These are phyloP conservation scores for Monodelphis domestica DNA, from an alignment of 2,797 vertebrate species.

Conservation along the genomic window DNA sequence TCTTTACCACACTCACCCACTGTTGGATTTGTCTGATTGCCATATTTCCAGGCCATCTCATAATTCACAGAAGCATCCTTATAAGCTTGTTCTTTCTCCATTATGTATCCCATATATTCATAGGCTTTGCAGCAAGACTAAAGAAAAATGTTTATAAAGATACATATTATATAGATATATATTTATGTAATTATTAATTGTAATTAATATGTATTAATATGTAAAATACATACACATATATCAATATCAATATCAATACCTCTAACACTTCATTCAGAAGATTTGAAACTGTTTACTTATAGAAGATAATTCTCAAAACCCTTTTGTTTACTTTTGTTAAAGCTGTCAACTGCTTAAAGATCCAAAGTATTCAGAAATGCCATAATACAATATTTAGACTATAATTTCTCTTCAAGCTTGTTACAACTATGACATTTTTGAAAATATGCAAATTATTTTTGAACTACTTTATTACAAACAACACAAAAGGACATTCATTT, in stretches of 20 bases:
- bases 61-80: constrained; percentile 96
- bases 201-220: too few species aligned
- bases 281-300: not conserved
- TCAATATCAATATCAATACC: not conserved
- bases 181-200: too few species aligned
- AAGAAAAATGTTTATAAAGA: constrained; percentile 58
- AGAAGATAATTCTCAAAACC: not conserved
- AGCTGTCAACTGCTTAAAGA: not conserved
- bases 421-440: not conserved
- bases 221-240: not conserved
- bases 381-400: not conserved
- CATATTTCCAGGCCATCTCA: constrained; percentile 97
- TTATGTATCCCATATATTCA: constrained; percentile 98
- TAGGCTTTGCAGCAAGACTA: constrained; percentile 99
- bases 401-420: not conserved
- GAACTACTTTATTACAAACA: not conserved
- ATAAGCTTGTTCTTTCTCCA: constrained; percentile 98
- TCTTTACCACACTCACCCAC: constrained; percentile 87
- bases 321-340: not conserved
- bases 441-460: not conserved
- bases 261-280: constrained; percentile 23
- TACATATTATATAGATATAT: too few species aligned
- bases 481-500: not conserved
- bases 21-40: constrained; percentile 93
- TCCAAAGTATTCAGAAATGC: not conserved